phyloP scores from a whole-genome alignment of 2,113 vertebrate genomes.

The Pseudorasbora parva region DNA sequence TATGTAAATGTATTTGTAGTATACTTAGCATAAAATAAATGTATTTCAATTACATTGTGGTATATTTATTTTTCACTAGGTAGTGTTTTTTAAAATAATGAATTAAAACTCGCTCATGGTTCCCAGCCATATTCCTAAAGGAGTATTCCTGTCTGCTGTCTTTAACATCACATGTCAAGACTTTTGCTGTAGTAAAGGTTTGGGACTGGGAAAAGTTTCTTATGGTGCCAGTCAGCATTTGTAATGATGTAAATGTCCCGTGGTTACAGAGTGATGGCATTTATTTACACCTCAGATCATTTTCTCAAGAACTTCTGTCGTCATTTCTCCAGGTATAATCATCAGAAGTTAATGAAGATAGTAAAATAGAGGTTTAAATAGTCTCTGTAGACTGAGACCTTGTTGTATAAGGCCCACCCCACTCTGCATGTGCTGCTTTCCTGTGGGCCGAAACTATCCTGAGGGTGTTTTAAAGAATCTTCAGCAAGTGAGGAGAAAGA shows the following conservation, averaged over 20 bases:
- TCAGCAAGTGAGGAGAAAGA: background rate
- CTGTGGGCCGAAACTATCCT: background rate
- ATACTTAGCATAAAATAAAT: no score
- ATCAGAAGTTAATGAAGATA: background rate
- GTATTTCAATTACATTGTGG: no score
- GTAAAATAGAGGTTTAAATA: background rate
- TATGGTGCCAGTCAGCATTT: background rate
- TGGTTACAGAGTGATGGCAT: background rate
- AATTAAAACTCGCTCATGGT: background rate
- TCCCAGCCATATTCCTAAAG: background rate
- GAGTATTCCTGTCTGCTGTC: background rate
- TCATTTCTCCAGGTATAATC: background rate
- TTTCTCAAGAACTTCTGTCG: background rate
- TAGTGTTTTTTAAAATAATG: background rate
- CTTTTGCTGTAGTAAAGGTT: background rate
- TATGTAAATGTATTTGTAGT: no score
- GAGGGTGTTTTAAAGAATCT: slow-evolving; percentile 31
- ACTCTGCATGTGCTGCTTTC: slow-evolving; percentile 18
- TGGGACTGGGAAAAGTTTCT: background rate
- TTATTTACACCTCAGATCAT: background rate
- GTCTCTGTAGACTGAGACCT: background rate
- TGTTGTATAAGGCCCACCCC: slow-evolving; percentile 7
- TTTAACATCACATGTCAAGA: background rate
- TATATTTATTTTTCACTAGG: no score
- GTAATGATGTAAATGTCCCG: background rate